These are phyloP conservation scores for Artibeus jamaicensis DNA, from an alignment of 2,797 vertebrate species.

Conservation along the genomic window DNA sequence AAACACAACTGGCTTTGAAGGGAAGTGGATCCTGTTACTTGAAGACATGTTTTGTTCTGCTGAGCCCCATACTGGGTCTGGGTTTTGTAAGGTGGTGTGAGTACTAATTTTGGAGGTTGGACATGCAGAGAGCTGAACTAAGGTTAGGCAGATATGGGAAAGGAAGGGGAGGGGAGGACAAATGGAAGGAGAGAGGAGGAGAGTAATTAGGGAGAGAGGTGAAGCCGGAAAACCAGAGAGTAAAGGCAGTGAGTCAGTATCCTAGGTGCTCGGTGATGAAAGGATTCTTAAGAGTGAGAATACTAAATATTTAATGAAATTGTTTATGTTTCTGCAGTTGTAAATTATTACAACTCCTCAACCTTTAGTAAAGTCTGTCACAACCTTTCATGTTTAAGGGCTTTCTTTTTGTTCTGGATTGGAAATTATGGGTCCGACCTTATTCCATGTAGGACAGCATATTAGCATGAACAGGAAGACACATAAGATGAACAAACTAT, in stretches of 20 bases:
- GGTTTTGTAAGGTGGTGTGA: neutral
- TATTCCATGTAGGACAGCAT: neutral
- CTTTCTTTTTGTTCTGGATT: slow-evolving; percentile 6
- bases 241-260: neutral
- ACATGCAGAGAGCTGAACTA: neutral
- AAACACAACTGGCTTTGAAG: neutral
- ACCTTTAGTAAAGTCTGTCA: neutral
- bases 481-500: neutral
- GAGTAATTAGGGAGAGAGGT: neutral
- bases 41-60: neutral
- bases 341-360: neutral
- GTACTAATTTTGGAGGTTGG: neutral
- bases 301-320: neutral
- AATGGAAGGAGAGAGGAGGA: neutral
- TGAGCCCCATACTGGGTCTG: neutral
- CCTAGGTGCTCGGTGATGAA: neutral
- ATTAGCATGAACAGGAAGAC: neutral
- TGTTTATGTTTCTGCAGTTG: neutral
- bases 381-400: neutral
- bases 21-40: neutral
- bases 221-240: neutral
- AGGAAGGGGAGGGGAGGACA: neutral
- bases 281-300: neutral
- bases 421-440: neutral
- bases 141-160: neutral